These are phyloP conservation scores for Sebastes itinus DNA, from an alignment of 2,797 vertebrate species.

Conservation along the genomic window DNA sequence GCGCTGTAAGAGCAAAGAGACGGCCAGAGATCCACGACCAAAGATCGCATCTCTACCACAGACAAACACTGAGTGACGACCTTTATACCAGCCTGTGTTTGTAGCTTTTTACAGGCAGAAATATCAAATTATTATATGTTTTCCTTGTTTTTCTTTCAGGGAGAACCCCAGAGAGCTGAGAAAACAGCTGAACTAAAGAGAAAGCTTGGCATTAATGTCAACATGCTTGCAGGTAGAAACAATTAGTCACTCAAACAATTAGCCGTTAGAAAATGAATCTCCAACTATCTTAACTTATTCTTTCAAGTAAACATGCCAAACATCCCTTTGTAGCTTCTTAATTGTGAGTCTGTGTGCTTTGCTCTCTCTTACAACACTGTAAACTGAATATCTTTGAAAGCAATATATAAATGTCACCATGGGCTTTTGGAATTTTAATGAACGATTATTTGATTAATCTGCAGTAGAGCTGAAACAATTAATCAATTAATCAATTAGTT, in stretches of 20 bases:
- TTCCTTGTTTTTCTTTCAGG: neutral
- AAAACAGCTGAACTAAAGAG: neutral
- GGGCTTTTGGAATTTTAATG: neutral
- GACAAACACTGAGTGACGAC: constrained; percentile 30
- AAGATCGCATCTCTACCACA: constrained; percentile 27
- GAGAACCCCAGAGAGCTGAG: neutral
- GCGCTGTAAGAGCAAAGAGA: neutral
- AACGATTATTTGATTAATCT: accelerated
- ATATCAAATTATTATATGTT: neutral
- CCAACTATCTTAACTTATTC: neutral
- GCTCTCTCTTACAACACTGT: neutral
- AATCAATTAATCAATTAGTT: accelerated
- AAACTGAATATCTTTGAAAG: neutral
- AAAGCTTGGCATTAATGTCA: neutral
- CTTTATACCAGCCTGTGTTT: constrained; percentile 29
- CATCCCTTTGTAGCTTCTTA: neutral
- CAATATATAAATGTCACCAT: neutral
- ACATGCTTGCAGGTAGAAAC: neutral
- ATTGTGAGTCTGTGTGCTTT: neutral
- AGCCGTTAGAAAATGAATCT: neutral
- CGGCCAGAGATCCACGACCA: neutral
- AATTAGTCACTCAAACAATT: neutral
- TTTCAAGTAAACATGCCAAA: neutral
- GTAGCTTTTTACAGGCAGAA: neutral
- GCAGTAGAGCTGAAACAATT: too few relatives aligned